Evolutionary conservation across 2,113 vertebrate genomes (phyloP), one percentile per base, ranked within the genome.

Genomic region (Gyps fulvus): DNA sequence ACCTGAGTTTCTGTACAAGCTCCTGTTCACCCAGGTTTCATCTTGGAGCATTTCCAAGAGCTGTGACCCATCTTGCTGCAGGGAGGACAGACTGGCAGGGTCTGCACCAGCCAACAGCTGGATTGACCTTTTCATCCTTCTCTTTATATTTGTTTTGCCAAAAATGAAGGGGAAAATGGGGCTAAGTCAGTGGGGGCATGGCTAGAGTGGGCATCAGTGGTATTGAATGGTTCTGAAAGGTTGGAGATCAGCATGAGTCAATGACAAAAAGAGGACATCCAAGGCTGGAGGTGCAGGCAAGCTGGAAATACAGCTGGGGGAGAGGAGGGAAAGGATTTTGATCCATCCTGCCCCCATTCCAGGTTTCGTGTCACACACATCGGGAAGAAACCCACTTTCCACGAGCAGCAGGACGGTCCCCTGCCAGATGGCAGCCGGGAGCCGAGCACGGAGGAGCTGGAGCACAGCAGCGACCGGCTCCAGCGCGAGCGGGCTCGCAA

Each of bases 361-460:
- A 99, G 99, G 96, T 99, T 99, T 91, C 98, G 98, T 38, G 99
- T 99, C 84, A 99, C 98, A 8, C 99, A 99, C 93, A 99, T 98
- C 9, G 99, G 98, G 83, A 99, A 99, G 97, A 99, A 98, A 57
- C 88, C 96, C 38, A 66, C 97, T 38, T 95, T 96, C 11, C 98
- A 98, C 1, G 99, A 98, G 49, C 96, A 97, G 45, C 97, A 97
- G 34, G 98, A 98, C 16, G 96, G 97, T 0, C 50, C 97, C 59
- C 47, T 97, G 96, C 97, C 96, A 2, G 76, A 95, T 0, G 90
- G 96, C 36, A 98, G 98, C 54, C 97, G 84, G 31, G 97, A 97
- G 43, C 92, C 43, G 10, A 97, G 96, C 69, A 86, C 90, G 0
- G 74, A 97, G 81, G 78, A 92, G 94, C 69, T 97, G 95, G 95